These are phyloP conservation scores for Heterohyrax brucei DNA, from an alignment of 2,797 vertebrate genomes.

Conservation along the genomic window DNA sequence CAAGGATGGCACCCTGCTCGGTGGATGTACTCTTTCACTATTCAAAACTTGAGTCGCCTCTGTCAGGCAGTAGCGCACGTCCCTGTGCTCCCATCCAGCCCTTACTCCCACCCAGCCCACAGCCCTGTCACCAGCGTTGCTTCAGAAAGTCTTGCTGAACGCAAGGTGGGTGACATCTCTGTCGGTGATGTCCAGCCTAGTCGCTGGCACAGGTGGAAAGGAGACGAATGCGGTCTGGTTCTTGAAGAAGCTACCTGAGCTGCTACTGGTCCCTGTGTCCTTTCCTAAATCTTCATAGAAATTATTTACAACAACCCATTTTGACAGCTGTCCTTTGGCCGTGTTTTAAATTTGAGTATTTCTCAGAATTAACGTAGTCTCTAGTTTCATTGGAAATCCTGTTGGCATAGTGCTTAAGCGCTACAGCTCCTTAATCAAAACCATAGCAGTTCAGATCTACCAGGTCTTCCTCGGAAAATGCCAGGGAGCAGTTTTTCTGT, in stretches of 20 bases:
- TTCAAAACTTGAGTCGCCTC: background rate
- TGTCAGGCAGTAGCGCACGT: background rate
- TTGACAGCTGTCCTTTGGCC: background rate
- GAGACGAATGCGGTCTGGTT: background rate
- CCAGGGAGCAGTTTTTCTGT: too few species aligned
- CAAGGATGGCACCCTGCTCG: background rate
- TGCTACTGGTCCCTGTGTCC: background rate
- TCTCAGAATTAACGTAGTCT: conserved; percentile 11
- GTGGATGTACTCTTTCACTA: background rate
- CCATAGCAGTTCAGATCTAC: too few species aligned
- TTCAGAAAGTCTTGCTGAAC: background rate
- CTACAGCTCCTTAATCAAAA: too few species aligned
- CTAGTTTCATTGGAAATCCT: background rate
- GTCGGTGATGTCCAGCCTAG: background rate
- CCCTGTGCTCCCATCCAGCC: background rate
- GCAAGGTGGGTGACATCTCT: too few species aligned
- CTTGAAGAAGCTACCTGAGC: background rate
- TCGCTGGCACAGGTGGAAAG: background rate
- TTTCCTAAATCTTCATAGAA: background rate
- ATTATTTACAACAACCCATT: background rate
- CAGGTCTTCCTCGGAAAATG: too few species aligned
- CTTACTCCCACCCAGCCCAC: background rate
- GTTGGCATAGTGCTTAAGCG: too few species aligned
- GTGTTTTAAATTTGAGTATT: conserved; percentile 14
- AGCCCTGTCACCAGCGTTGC: background rate